A percentile compares a stretch with the other conserved stretches of the same genome.
Evolutionary conservation across 2,888 invertebrate genomes (phyloP).

Genomic region (Yponomeuta cagnagella): DNA sequence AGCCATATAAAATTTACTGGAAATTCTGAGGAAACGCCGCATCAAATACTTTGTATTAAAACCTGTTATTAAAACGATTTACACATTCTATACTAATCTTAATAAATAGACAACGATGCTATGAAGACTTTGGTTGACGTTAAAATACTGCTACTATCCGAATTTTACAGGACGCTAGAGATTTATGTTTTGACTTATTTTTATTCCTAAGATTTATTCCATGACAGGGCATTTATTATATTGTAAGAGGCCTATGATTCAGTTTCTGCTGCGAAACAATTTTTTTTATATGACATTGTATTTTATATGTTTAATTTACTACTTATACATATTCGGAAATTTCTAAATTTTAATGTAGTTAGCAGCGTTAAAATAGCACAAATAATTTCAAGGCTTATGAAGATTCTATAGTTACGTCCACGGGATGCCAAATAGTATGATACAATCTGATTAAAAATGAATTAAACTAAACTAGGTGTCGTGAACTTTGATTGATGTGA

Average conservation of each 20-base stretch:
- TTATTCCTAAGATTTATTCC: conserved; percentile 58
- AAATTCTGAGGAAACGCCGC: conserved; percentile 25
- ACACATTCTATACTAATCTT: conserved; percentile 19
- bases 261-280: conserved; percentile 35
- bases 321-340: conserved; percentile 18
- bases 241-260: conserved; percentile 67
- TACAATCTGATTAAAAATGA: conserved; percentile 41
- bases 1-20: conserved; percentile 50
- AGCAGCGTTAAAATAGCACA: conserved; percentile 1
- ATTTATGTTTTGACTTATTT: conserved; percentile 47
- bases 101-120: conserved; percentile 63
- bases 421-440: conserved; percentile 72
- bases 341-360: conserved; percentile 17
- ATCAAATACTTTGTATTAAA: background rate
- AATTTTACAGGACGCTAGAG: conserved; percentile 20
- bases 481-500: conserved; percentile 20
- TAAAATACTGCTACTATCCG: conserved; percentile 4
- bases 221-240: conserved; percentile 67
- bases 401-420: conserved; percentile 55
- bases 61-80: background rate
- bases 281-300: conserved; percentile 31
- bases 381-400: conserved; percentile 30
- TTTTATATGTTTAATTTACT: conserved; percentile 33
- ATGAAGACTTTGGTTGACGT: conserved; percentile 45
- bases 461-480: conserved; percentile 33